Conservation (phyloP, 2,113 vertebrate species). For the Dromaius novaehollandiae region DNA sequence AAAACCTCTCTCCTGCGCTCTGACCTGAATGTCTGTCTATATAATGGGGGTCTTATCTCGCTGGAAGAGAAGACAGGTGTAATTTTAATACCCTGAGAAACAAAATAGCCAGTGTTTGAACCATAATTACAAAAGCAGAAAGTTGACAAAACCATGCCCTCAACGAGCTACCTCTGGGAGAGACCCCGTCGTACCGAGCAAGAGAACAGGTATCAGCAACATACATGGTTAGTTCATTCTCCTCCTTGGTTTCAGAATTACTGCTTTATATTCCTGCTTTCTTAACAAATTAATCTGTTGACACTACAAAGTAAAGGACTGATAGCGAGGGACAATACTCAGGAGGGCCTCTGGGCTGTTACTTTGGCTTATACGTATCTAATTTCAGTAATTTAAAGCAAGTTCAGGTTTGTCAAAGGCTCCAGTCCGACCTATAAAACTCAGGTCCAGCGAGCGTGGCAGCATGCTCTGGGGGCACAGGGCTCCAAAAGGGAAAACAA, state of each 20-base stretch:
- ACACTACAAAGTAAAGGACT: slow-evolving; percentile 46
- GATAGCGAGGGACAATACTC: slow-evolving; percentile 55
- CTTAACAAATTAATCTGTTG: slow-evolving; percentile 62
- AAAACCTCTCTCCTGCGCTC: background rate
- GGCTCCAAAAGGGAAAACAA: slow-evolving; percentile 27
- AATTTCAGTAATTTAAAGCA: slow-evolving; percentile 67
- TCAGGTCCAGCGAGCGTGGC: slow-evolving; percentile 15
- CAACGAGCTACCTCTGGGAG: background rate
- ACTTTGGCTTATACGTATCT: slow-evolving; percentile 66
- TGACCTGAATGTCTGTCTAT: background rate
- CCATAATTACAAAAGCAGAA: slow-evolving; percentile 8
- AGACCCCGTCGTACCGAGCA: background rate
- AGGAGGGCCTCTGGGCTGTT: slow-evolving; percentile 53
- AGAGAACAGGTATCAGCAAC: background rate
- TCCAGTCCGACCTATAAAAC: slow-evolving; percentile 53
- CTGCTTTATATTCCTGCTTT: slow-evolving; percentile 45
- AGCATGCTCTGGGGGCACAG: slow-evolving; percentile 34
- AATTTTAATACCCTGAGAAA: background rate
- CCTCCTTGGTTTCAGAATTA: slow-evolving; percentile 29
- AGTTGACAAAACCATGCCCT: background rate
- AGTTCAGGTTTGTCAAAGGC: slow-evolving; percentile 60
- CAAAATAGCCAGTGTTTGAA: background rate
- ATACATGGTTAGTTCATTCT: background rate
- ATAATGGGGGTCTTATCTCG: background rate
- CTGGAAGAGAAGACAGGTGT: background rate